phyloP scores from a whole-genome alignment of 2,797 vertebrate genomes.

The Hippoglossus hippoglossus region DNA sequence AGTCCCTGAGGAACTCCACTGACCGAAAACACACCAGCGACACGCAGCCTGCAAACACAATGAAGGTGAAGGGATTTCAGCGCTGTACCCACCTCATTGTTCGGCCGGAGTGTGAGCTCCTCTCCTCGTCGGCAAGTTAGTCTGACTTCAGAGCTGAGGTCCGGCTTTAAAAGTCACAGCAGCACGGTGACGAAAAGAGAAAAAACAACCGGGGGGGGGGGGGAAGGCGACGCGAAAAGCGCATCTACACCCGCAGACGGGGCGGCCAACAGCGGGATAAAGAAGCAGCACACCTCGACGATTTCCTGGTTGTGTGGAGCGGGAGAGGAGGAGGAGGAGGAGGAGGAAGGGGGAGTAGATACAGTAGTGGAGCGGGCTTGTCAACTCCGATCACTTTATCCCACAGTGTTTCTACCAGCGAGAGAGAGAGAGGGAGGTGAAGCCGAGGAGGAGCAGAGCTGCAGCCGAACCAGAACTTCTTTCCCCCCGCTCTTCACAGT shows the following conservation, averaged over 20 bases:
- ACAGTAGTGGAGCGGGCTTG: conserved; percentile 84
- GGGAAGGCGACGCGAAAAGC: conserved; percentile 21
- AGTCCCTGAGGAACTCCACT: conserved; percentile 38
- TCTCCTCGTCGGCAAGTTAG: conserved; percentile 73
- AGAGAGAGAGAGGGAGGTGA: not conserved
- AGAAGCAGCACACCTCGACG: conserved; percentile 84
- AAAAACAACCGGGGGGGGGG: not conserved
- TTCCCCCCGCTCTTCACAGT: conserved; percentile 19
- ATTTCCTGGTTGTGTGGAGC: conserved; percentile 87
- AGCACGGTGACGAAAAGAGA: not conserved
- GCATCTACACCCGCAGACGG: conserved; percentile 74
- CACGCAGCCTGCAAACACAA: conserved; percentile 66
- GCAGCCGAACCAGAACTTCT: conserved; percentile 21
- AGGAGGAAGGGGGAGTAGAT: conserved; percentile 48
- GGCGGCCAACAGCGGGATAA: conserved; percentile 69
- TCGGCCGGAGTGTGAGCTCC: conserved; percentile 80
- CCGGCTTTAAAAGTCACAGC: conserved; percentile 54
- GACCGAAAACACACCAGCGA: conserved; percentile 43
- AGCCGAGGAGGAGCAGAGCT: conserved; percentile 8
- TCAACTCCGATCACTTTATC: conserved; percentile 84
- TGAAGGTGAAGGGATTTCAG: conserved; percentile 77
- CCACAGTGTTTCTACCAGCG: conserved; percentile 45
- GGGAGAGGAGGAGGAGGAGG: conserved; percentile 48
- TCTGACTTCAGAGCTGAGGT: conserved; percentile 68
- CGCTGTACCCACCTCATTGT: conserved; percentile 87